phyloP scores from a whole-genome alignment of 2,113 vertebrate genomes.

The Phycodurus eques region DNA sequence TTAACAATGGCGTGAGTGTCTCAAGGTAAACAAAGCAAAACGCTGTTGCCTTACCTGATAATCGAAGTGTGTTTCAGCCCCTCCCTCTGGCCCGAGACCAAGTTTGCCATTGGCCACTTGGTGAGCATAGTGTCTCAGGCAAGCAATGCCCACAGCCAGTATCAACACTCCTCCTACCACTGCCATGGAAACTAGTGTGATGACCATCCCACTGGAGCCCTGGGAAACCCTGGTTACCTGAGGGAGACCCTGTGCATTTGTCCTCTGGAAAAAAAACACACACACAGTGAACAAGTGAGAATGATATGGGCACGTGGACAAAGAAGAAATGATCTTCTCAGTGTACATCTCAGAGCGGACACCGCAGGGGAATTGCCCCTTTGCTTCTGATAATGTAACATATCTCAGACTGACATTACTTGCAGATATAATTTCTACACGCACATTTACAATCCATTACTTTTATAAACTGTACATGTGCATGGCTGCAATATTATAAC shows the following conservation, averaged over 20 bases:
- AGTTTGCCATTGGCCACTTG: slow-evolving; percentile 87
- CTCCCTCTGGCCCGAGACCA: slow-evolving; percentile 89
- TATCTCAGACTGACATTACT: neutral
- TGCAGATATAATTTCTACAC: neutral
- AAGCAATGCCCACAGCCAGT: slow-evolving; percentile 77
- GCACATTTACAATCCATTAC: neutral
- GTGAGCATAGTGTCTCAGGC: slow-evolving; percentile 82
- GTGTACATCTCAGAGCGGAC: neutral
- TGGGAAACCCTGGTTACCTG: slow-evolving; percentile 72
- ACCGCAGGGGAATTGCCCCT: slow-evolving; percentile 4
- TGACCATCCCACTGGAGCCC: slow-evolving; percentile 81
- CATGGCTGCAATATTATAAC: neutral
- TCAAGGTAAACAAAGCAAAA: neutral
- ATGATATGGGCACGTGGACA: neutral
- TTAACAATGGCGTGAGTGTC: neutral
- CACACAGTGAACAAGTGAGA: neutral
- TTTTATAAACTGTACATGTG: neutral
- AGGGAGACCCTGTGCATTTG: slow-evolving; percentile 74
- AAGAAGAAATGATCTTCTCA: slow-evolving; percentile 6
- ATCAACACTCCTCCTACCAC: slow-evolving; percentile 84
- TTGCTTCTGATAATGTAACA: neutral
- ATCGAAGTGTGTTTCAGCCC: slow-evolving; percentile 89
- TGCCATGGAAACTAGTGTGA: slow-evolving; percentile 87
- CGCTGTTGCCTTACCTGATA: slow-evolving; percentile 81
- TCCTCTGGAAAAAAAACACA: slow-evolving; percentile 67